Evolutionary conservation across 2,888 invertebrate species (phyloP), one percentile per base, ranked within the genome.

Genomic region (Stegana nigrithorax): DNA sequence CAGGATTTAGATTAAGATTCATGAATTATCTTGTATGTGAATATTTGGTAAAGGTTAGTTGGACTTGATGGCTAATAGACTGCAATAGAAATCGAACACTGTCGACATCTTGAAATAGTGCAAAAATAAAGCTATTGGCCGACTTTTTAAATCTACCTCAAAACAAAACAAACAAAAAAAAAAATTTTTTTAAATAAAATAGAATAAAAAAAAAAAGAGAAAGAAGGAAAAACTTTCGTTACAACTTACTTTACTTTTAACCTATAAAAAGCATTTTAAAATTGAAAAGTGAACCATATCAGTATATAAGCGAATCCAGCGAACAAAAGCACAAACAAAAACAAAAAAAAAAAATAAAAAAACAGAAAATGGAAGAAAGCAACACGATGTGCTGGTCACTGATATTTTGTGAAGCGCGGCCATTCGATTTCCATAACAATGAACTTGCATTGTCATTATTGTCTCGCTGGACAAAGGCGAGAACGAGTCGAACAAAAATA

Each of bases 261-360:
- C n/a, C n/a, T n/a, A n/a, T n/a, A n/a, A n/a, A n/a, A n/a, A n/a
- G n/a, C n/a, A n/a, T n/a, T n/a, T n/a, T n/a, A n/a, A n/a, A n/a
- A n/a, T n/a, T n/a, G n/a, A n/a, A n/a, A n/a, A n/a, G n/a, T n/a
- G n/a, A n/a, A n/a, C n/a, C n/a, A n/a, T n/a, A n/a, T n/a, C n/a
- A n/a, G n/a, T n/a, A n/a, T n/a, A n/a, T n/a, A n/a, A n/a, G n/a
- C n/a, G n/a, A n/a, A n/a, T n/a, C n/a, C n/a, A n/a, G n/a, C n/a
- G n/a, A n/a, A n/a, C n/a, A 65, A 58, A 29, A 59, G 47, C 36
- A 44, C 21, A 25, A 56, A 60, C 29, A 63, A 57, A 62, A 60
- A 65, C 50, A 10, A 8, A 26, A 12, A 21, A 50, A 14, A 60
- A 65, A 21, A 10, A 8, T n/a, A 12, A 21, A 50, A 14, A 14